Evolutionary conservation across 2,797 vertebrate genomes (phyloP), one percentile per base, ranked within the genome.

Genomic region (Arnoldichthys spilopterus): DNA sequence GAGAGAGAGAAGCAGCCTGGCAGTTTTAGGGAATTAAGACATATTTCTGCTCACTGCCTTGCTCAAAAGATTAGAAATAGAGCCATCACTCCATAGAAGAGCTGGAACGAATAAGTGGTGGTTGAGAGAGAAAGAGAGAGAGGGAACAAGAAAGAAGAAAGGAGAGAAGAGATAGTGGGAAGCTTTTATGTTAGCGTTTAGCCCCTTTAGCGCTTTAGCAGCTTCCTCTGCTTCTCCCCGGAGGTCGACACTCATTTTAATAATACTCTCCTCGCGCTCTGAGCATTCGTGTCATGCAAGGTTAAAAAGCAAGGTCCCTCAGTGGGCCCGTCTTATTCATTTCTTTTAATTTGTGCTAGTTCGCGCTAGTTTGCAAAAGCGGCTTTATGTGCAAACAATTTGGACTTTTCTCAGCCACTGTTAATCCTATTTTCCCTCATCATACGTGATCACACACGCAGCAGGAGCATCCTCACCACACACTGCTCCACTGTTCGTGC

Each of bases 21-120:
- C 49, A 61, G 73, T 78, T 82, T 75, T 34, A 47, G 34, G 32
- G 75, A 81, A 82, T 79, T 76, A 79, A 82, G 73, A 75, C 61
- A 34, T 64, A 61, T 56, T 84, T 84, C 72, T 15, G 45, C 64
- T 59, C 78, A 64, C 47, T 78, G 77, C 49, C 62, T 63, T 68
- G 63, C 77, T 78, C 72, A 53, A 61, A 45, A 80, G 76, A 84
- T 84, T 79, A 81, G 66, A 85, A 82, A 85, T 85, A 84, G 84
- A 87, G 80, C 81, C 78, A 59, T 84, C 74, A 79, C 78, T 82
- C 78, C 74, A 37, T 58, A 51, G 51, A 47, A 58, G 40, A 75
- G 28, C 63, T 47, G 30, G 43, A 79, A 76, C 26, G 45, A 75
- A 53, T 32, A 37, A 76, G 61, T 58, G 32, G 26, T 47, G 72